Evolutionary conservation across 1,140 invertebrate genomes (phyloP).

Genomic region (Meteorus sp.): DNA sequence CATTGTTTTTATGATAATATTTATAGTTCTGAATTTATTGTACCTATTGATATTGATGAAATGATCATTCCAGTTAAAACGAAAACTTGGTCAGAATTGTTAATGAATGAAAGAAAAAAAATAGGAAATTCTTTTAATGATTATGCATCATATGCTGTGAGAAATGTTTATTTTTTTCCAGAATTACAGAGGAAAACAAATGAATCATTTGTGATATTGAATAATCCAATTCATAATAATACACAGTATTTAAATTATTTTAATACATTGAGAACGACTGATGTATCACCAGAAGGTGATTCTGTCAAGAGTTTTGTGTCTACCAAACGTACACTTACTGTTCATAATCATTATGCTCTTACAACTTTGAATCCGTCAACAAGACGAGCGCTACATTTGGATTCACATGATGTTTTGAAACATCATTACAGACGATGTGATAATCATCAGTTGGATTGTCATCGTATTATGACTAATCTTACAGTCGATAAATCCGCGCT

Average conservation of each 20-base stretch:
- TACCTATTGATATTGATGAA: constrained; percentile 74
- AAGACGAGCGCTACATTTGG: constrained; percentile 56
- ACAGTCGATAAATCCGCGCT: constrained; percentile 43
- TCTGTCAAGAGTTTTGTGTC: constrained; percentile 74
- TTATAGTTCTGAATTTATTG: constrained; percentile 64
- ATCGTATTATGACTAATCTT: constrained; percentile 45
- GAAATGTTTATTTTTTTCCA: constrained; percentile 69
- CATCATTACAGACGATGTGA: constrained; percentile 50
- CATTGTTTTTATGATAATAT: constrained; percentile 74
- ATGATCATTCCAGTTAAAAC: constrained; percentile 66
- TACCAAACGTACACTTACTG: constrained; percentile 66
- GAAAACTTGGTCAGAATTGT: constrained; percentile 62
- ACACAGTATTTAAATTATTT: constrained; percentile 50
- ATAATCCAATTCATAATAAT: neutral
- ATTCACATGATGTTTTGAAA: constrained; percentile 46
- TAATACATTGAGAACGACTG: constrained; percentile 59
- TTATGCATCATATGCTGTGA: constrained; percentile 65
- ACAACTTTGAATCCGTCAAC: constrained; percentile 62
- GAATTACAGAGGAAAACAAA: constrained; percentile 38
- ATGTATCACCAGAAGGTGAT: constrained; percentile 65
- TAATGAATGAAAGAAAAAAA: constrained; percentile 46
- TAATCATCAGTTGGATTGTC: constrained; percentile 45
- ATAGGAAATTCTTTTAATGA: constrained; percentile 46
- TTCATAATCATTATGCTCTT: constrained; percentile 76
- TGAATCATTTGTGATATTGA: neutral